These are phyloP conservation scores for Emydura subglobosa DNA, from an alignment of 2,113 vertebrate species.

Conservation along the genomic window DNA sequence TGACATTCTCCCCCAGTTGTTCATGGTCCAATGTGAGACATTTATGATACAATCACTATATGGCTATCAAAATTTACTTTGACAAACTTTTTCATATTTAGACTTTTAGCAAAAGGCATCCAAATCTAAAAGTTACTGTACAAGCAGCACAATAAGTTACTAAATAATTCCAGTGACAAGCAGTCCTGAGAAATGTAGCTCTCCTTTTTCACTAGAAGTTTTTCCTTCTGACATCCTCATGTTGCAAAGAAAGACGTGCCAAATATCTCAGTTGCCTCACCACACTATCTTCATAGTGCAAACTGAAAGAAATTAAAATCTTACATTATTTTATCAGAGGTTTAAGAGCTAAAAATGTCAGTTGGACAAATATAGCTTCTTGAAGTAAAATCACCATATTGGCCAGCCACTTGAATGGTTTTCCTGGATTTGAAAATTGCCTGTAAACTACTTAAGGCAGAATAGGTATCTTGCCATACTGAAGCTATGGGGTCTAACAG, in stretches of 20 bases:
- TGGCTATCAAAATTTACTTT: neutral
- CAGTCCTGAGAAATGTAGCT: neutral
- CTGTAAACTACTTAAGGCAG: neutral
- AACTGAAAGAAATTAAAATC: slow-evolving; percentile 12
- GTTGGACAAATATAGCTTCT: neutral
- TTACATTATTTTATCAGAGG: neutral
- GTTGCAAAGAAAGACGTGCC: neutral
- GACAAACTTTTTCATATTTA: neutral
- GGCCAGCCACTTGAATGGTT: neutral
- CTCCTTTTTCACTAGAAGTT: neutral
- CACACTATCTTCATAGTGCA: neutral
- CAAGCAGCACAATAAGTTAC: neutral
- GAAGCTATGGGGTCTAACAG: neutral
- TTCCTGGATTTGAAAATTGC: neutral
- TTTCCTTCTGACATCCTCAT: neutral
- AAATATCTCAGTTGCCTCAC: neutral
- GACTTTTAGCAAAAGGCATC: neutral
- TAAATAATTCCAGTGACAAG: neutral
- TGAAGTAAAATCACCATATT: slow-evolving; percentile 25
- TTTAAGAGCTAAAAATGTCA: neutral
- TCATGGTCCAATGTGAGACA: neutral
- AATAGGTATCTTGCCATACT: neutral
- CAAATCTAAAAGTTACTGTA: neutral
- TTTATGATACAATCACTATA: neutral
- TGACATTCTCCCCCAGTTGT: neutral